phyloP scores from a whole-genome alignment of 2,797 vertebrate genomes.

The Poecilia picta region DNA sequence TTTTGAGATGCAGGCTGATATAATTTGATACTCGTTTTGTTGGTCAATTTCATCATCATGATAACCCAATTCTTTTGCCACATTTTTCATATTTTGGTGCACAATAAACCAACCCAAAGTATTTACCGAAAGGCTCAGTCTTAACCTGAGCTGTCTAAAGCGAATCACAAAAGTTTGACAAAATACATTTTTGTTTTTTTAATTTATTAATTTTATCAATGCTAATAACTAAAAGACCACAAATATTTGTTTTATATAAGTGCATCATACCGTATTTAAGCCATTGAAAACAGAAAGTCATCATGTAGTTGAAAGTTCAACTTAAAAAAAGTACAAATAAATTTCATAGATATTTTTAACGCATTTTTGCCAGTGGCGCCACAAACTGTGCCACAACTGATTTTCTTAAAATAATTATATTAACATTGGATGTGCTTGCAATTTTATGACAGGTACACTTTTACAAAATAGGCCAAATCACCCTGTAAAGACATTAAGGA shows the following conservation, averaged over 20 bases:
- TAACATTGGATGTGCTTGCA: background rate
- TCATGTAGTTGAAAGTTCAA: background rate
- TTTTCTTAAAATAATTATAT: background rate
- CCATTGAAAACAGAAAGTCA: background rate
- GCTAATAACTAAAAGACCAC: background rate
- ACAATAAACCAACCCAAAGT: background rate
- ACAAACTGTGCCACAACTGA: background rate
- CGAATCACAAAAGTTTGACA: background rate
- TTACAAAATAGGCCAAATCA: background rate
- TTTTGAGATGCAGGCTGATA: background rate
- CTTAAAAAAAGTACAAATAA: background rate
- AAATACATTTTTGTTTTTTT: background rate
- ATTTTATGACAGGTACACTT: background rate
- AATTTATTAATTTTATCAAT: background rate
- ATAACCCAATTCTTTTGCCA: background rate
- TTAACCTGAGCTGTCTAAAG: background rate
- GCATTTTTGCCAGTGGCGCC: background rate
- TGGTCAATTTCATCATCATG: background rate
- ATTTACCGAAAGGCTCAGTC: background rate
- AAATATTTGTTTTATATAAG: background rate
- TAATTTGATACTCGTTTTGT: background rate
- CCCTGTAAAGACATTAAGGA: background rate
- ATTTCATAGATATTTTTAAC: background rate
- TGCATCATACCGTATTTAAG: background rate
- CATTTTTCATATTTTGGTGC: background rate